Percentiles rank a stretch among this genome's conserved stretches.
These are phyloP conservation scores for Propsilocerus akamusi DNA, from an alignment of 1,140 invertebrate genomes.

Conservation along the genomic window DNA sequence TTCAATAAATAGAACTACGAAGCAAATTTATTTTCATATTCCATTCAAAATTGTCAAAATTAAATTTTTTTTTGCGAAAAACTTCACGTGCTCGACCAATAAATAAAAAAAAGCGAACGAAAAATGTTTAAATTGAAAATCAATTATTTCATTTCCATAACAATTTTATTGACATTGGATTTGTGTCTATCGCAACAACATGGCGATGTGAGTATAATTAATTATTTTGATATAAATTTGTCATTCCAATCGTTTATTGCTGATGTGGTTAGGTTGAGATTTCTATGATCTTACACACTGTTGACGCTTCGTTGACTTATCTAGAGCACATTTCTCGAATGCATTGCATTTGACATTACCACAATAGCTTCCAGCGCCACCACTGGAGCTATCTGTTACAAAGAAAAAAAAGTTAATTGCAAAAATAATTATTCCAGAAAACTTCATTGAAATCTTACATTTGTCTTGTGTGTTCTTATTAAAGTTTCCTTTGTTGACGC, in stretches of 20 bases:
- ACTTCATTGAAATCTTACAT: constrained; percentile 18
- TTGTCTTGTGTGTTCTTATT: constrained; percentile 9
- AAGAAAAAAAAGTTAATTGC: neutral
- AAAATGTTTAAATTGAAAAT: no score
- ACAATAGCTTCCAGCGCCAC: constrained; percentile 36
- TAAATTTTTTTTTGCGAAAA: no score
- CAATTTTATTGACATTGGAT: neutral
- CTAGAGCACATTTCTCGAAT: constrained; percentile 44
- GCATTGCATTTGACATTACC: constrained; percentile 43
- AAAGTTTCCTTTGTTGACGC: constrained; percentile 22
- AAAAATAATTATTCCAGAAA: no score
- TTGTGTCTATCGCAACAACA: neutral
- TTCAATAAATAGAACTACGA: no score
- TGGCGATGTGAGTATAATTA: neutral
- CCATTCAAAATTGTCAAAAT: no score
- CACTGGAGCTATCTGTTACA: constrained; percentile 20
- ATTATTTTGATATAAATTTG: no score
- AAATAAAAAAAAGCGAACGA: neutral
- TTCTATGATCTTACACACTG: constrained; percentile 39
- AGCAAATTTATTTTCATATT: no score
- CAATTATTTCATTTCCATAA: neutral
- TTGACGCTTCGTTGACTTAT: constrained; percentile 38
- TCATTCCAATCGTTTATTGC: neutral
- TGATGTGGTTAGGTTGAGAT: neutral
- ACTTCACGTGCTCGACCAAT: neutral